These are phyloP conservation scores for Leucophenga maculata DNA, from an alignment of 2,888 invertebrate genomes.

Conservation along the genomic window DNA sequence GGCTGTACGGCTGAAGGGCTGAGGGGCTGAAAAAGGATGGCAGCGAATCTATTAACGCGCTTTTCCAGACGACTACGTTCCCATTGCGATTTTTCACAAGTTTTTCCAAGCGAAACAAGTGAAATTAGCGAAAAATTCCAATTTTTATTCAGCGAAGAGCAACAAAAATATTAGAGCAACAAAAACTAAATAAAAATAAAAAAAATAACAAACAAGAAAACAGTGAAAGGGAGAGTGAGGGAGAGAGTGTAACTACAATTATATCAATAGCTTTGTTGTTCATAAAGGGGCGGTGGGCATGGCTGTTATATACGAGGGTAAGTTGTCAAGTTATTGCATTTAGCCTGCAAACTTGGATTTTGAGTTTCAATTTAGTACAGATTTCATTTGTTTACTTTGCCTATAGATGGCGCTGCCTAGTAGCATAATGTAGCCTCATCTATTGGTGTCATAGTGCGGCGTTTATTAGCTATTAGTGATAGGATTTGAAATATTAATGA, in stretches of 20 bases:
- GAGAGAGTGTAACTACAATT: constrained; percentile 1
- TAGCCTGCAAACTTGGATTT: no score
- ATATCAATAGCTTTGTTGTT: no score
- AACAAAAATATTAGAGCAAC: not conserved
- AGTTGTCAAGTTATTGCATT: no score
- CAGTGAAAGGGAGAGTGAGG: not conserved
- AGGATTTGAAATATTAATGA: no score
- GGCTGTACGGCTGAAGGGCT: not conserved
- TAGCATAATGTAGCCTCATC: no score
- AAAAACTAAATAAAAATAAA: not conserved
- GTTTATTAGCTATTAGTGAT: no score
- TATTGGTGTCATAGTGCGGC: no score
- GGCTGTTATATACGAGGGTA: no score
- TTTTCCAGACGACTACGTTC: constrained; percentile 13
- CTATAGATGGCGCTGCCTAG: no score
- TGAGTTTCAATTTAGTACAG: no score
- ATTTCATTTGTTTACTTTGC: no score
- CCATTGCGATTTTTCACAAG: constrained; percentile 18
- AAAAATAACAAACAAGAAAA: not conserved
- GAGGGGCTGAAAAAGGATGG: not conserved
- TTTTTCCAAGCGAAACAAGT: constrained; percentile 22
- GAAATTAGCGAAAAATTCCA: constrained; percentile 18
- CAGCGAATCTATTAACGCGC: constrained; percentile 31
- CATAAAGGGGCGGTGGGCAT: no score
- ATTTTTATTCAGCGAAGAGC: not conserved